phyloP scores from a whole-genome alignment of 2,113 vertebrate species.

The Apteryx owenii region DNA sequence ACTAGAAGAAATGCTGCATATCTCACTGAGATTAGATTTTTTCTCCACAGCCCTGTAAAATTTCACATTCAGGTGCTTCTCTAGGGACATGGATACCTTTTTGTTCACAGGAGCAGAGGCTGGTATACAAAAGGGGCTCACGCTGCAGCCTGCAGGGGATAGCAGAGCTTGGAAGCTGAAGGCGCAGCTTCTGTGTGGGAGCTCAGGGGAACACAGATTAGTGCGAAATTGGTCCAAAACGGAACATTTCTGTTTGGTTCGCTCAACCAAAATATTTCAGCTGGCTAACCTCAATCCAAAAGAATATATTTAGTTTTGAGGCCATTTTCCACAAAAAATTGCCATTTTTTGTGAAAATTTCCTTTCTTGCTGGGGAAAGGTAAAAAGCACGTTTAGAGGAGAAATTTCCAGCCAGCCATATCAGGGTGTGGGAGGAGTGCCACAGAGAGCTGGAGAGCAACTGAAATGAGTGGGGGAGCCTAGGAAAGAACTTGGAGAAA shows the following conservation, averaged over 20 bases:
- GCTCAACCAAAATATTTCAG: slow-evolving; percentile 10
- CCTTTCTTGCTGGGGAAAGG: not conserved
- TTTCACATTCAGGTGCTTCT: not conserved
- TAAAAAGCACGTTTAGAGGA: not conserved
- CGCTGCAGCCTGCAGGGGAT: not conserved
- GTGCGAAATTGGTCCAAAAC: not conserved
- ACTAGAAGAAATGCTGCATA: not conserved
- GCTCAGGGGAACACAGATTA: not conserved
- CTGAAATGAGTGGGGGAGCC: slow-evolving; percentile 38
- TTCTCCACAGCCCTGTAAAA: not conserved
- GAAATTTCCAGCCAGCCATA: slow-evolving; percentile 24
- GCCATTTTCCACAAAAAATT: not conserved
- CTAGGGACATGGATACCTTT: not conserved
- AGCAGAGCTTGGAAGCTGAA: not conserved
- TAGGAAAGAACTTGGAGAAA: slow-evolving; percentile 8
- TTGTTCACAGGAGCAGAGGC: not conserved
- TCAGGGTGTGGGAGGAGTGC: slow-evolving; percentile 45
- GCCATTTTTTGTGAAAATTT: slow-evolving; percentile 5
- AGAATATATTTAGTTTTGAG: not conserved
- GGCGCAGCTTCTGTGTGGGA: not conserved
- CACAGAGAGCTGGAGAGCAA: not conserved
- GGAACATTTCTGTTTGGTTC: not conserved
- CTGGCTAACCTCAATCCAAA: not conserved
- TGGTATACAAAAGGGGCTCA: not conserved
- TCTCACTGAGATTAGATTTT: not conserved